Evolutionary conservation across 2,888 invertebrate species (phyloP).

Genomic region (Esperia sulphurella): DNA sequence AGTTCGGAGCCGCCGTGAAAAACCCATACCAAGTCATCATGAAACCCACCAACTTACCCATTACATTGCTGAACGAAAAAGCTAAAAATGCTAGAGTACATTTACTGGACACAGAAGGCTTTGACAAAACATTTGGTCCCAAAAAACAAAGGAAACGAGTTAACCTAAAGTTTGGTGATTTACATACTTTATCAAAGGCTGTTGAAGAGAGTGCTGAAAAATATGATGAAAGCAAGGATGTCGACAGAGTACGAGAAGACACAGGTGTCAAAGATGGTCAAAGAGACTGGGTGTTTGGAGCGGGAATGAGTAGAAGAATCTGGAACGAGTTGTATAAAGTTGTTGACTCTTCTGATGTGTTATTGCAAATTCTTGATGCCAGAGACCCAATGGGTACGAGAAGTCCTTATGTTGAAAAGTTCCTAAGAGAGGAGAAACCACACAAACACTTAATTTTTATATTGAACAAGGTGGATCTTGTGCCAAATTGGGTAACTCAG

Average conservation of each 20-base stretch:
- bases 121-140: slow-evolving; percentile 95
- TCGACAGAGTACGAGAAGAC: slow-evolving; percentile 90
- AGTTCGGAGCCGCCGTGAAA: slow-evolving; percentile 94
- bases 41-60: slow-evolving; percentile 96
- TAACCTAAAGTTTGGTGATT: slow-evolving; percentile 85
- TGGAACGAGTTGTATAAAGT: slow-evolving; percentile 99
- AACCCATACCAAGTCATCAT: slow-evolving; percentile 99
- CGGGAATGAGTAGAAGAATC: slow-evolving; percentile 97
- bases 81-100: slow-evolving; percentile 95
- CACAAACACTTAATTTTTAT: slow-evolving; percentile 99
- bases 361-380: slow-evolving; percentile 97
- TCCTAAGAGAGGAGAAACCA: slow-evolving; percentile 94
- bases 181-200: slow-evolving; percentile 87
- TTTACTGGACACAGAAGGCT: slow-evolving; percentile 96
- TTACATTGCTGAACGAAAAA: slow-evolving; percentile 95
- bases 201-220: slow-evolving; percentile 85
- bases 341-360: slow-evolving; percentile 98
- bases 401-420: slow-evolving; percentile 94
- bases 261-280: slow-evolving; percentile 89
- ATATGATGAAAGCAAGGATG: slow-evolving; percentile 91
- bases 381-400: slow-evolving; percentile 98
- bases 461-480: slow-evolving; percentile 96
- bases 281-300: slow-evolving; percentile 96
- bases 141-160: slow-evolving; percentile 96
- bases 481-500: slow-evolving; percentile 99